Percentiles rank a stretch among this genome's conserved stretches.
phyloP scores from a whole-genome alignment of 2,113 vertebrate genomes.

The Sciurus niger region DNA sequence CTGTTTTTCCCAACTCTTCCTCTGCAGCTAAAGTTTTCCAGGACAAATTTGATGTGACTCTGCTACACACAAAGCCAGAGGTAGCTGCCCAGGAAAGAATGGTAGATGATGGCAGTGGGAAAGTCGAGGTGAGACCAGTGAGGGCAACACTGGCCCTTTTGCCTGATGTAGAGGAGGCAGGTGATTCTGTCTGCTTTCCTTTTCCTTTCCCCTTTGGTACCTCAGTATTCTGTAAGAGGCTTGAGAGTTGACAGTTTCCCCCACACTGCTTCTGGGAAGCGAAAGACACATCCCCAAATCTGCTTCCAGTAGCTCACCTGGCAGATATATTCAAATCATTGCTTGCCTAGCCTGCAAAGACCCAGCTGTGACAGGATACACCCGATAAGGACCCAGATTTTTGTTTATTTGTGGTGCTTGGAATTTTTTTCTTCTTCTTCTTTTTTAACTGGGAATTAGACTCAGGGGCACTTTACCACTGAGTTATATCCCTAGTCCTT shows the following conservation, averaged over 20 bases:
- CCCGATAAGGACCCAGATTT: not conserved
- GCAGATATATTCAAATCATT: conserved; percentile 40
- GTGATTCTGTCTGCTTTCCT: not conserved
- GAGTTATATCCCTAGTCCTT: too few relatives aligned
- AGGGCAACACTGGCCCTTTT: not conserved
- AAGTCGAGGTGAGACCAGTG: conserved; percentile 88
- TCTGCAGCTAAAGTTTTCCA: conserved; percentile 91
- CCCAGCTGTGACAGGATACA: not conserved
- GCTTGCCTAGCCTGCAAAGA: not conserved
- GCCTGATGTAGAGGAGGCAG: not conserved
- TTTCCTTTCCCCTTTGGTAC: not conserved
- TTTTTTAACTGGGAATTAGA: not conserved
- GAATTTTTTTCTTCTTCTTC: not conserved
- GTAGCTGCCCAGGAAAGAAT: conserved; percentile 94
- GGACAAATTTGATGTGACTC: conserved; percentile 92
- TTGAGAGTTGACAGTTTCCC: not conserved
- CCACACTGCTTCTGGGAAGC: conserved; percentile 13
- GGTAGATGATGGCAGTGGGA: conserved; percentile 93
- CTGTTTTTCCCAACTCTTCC: conserved; percentile 4
- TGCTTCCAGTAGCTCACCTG: not conserved
- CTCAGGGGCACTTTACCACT: too few relatives aligned
- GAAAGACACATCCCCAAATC: not conserved
- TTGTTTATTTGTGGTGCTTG: not conserved
- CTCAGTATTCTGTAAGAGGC: not conserved
- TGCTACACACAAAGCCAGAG: conserved; percentile 91